Evolutionary conservation across 2,888 invertebrate species (phyloP), one percentile per base, ranked within the genome.

Genomic region (Globia sparganii): DNA sequence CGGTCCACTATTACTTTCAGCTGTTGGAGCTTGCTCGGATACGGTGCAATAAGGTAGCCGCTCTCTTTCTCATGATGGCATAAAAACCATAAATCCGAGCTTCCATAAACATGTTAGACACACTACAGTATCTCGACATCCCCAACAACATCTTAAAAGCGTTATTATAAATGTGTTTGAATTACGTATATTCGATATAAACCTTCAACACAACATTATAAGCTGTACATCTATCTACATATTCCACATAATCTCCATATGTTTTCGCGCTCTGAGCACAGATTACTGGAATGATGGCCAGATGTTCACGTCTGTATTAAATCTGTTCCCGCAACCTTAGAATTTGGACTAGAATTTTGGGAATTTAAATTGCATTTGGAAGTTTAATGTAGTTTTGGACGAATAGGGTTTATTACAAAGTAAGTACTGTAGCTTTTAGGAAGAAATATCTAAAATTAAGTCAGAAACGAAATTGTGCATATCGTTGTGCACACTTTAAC

Each of bases 331-430:
- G 72, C 67, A 43, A 58, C 31, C 67, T 59, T 58, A 83, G 62
- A 70, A 83, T 83, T 83, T 70, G 37, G 11, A 71, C 78, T 71
- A 79, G 71, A 83, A 79, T 74, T 81, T 78, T 43, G 61, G 21
- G 74, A 74, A 79, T 75, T 83, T 59, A 71, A 83, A 83, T 81
- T 78, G 62, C 43, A 74, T 83, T 78, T 67, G 28, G 49, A 68
- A 80, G 46, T 79, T 65, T 49, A 31, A 53, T 75, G 49, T 28
- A 43, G 25, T 58, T 58, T 58, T 58, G 21, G 49, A 37, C 31
- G 40, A 49, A 53, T 58, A 58, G 34, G 21, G 13, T 62, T 1
- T 18, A 15, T 53, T 53, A 25, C 2, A 68, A 37, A n/a, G 37
- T 74, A 15, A 6, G n/a, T 34, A 28, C 4, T 18, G 13, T 21